phyloP scores from a whole-genome alignment of 2,797 vertebrate species.

The Threskiornis aethiopicus region DNA sequence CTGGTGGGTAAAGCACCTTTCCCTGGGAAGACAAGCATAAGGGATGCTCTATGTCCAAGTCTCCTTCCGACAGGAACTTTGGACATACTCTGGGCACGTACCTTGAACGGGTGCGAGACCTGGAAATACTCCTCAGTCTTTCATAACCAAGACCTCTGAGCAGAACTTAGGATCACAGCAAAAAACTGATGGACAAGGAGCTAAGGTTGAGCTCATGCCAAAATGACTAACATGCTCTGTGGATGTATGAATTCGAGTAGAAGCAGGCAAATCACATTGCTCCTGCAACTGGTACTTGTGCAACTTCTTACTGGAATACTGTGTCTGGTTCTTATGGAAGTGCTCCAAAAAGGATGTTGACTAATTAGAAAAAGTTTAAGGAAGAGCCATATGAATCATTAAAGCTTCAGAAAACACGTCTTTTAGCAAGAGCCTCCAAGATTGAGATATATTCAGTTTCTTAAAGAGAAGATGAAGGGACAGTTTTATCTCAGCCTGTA shows the following conservation, averaged over 20 bases:
- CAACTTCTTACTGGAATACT: conserved; percentile 20
- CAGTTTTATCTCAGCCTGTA: conserved; percentile 37
- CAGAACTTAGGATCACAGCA: neutral
- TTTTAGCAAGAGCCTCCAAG: conserved; percentile 53
- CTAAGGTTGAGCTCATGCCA: conserved; percentile 3
- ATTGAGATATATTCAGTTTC: neutral
- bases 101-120: neutral
- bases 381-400: conserved; percentile 65
- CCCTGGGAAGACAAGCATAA: neutral
- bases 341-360: conserved; percentile 50
- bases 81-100: neutral
- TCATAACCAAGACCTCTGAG: neutral
- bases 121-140: neutral
- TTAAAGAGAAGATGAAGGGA: conserved; percentile 10
- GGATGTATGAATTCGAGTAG: neutral
- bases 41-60: neutral
- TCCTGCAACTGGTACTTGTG: conserved; percentile 25
- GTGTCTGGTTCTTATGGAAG: conserved; percentile 48
- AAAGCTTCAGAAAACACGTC: conserved; percentile 51
- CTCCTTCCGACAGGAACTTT: neutral
- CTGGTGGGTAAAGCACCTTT: neutral
- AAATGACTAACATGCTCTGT: neutral
- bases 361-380: conserved; percentile 68
- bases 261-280: neutral
- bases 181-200: neutral